Evolutionary conservation across 2,797 vertebrate genomes (phyloP), one percentile per base, ranked within the genome.

Genomic region (Xerus rutilus): DNA sequence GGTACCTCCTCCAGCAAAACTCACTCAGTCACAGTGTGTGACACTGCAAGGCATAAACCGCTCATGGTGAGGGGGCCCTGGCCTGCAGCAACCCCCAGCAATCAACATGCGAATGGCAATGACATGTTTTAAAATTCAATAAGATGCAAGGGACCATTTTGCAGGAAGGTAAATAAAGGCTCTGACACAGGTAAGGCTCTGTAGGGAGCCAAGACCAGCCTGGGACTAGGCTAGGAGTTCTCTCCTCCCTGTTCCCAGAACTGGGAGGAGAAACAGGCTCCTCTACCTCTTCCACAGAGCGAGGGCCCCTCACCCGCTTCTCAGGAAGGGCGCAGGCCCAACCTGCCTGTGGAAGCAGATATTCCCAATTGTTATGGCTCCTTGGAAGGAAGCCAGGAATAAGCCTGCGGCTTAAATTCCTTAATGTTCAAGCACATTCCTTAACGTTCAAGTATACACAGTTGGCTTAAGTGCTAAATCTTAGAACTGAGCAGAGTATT

Each of bases 361-460:
- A 82, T 35, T 70, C 69, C 73, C 18, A 47, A 74, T 59, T 74
- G 25, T 43, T 74, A 18, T 15, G 28, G 72, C 30, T 91, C 57
- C 91, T 86, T 93, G 95, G 95, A 91, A 49, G 67, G 3, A 77
- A 88, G 91, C 96, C 96, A 95, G 69, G 79, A 89, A 21, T 85
- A 49, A 96, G 91, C 74, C 85, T 85, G 93, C 91, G 91, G 91
- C 88, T 92, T 93, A 59, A 91, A 96, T 96, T 91, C 87, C 95
- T 95, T 65, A 20, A 47, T 69, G 52, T 84, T 49, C 25, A 21
- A 62, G 89, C 62, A 32, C 94, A 95, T 87, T 83, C 70, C 69
- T 88, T 57, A 57, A 43, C 45, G 28, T 67, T 49, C 47, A 18
- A 79, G 43, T 45, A 47, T 77, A 76, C 30, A 6, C 43, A 84